phyloP scores from a whole-genome alignment of 2,888 invertebrate species.

The Loripinus fragilis region DNA sequence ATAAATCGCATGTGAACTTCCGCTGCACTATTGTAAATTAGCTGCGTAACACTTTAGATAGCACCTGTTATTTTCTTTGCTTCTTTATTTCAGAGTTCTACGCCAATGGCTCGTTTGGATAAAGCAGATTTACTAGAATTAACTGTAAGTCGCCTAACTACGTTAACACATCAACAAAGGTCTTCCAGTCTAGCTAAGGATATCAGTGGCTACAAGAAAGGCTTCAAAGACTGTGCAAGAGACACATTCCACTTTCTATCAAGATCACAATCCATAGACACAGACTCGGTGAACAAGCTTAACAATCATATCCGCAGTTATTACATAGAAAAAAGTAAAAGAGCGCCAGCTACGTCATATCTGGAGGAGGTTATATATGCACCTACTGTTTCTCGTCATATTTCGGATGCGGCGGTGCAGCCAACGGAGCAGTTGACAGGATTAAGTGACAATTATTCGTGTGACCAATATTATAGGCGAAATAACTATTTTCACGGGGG shows the following conservation, averaged over 20 bases:
- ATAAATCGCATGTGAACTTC: no score
- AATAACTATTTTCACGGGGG: no score
- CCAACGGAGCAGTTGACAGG: no score
- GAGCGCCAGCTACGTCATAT: not conserved
- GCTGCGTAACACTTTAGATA: no score
- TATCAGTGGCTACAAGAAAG: conserved; percentile 21
- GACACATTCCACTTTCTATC: conserved; percentile 20
- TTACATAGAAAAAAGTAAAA: not conserved
- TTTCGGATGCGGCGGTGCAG: no score
- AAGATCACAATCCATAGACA: not conserved
- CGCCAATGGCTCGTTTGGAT: no score
- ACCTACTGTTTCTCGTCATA: no score
- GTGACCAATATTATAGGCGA: no score
- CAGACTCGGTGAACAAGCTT: not conserved
- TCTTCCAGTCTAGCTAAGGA: conserved; percentile 23
- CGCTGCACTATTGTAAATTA: no score
- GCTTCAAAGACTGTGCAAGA: conserved; percentile 31
- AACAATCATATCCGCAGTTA: conserved; percentile 30
- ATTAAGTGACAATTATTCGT: no score
- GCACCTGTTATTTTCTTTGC: no score
- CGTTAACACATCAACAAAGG: conserved; percentile 27
- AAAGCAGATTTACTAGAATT: not conserved
- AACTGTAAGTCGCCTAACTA: not conserved
- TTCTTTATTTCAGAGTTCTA: no score
- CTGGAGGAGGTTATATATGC: not conserved